phyloP scores from a whole-genome alignment of 2,797 vertebrate species.

The Taeniopygia guttata region DNA sequence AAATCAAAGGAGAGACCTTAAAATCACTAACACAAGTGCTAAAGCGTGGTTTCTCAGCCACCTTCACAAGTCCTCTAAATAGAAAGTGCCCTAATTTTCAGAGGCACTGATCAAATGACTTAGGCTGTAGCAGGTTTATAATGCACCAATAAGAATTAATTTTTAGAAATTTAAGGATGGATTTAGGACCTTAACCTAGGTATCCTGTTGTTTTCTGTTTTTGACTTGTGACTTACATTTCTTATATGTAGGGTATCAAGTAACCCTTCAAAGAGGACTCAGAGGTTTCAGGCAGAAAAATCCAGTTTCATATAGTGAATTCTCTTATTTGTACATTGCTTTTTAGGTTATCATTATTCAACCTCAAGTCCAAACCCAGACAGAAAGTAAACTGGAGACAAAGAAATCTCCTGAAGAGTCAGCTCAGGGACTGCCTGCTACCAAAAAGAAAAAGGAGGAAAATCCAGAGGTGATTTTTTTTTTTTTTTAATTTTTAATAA shows the following conservation, averaged over 20 bases:
- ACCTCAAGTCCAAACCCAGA: slow-evolving; percentile 86
- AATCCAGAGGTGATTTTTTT: slow-evolving; percentile 87
- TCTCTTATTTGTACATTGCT: background rate
- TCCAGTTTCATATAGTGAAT: background rate
- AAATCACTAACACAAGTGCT: background rate
- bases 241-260: background rate
- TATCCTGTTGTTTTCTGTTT: background rate
- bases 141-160: background rate
- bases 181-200: background rate
- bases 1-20: background rate
- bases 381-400: slow-evolving; percentile 75
- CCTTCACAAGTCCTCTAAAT: background rate
- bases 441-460: slow-evolving; percentile 85
- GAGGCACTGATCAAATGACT: background rate
- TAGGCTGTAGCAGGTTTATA: background rate
- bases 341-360: slow-evolving; percentile 94
- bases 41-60: background rate
- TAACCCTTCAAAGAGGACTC: background rate
- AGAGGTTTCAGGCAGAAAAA: background rate
- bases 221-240: background rate
- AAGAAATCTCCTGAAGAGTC: slow-evolving; percentile 79
- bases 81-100: background rate
- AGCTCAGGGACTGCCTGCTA: slow-evolving; percentile 75
- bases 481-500: background rate
- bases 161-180: background rate